Percentiles rank a stretch among this genome's conserved stretches.
phyloP scores from a whole-genome alignment of 2,797 vertebrate species.

The Philypnodon macrostomus region DNA sequence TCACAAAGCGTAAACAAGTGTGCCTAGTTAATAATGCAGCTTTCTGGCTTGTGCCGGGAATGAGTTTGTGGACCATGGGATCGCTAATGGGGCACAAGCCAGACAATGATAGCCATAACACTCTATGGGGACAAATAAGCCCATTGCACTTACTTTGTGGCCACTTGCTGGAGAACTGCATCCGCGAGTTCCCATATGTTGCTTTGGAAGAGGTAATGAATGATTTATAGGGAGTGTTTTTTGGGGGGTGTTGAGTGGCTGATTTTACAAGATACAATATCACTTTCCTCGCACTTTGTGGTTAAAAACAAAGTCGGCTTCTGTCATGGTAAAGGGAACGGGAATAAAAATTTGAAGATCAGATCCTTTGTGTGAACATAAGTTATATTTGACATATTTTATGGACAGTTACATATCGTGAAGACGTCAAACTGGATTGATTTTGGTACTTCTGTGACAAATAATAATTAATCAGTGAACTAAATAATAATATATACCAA shows the following conservation, averaged over 20 bases:
- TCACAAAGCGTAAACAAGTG: constrained; percentile 70
- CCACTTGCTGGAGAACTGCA: constrained; percentile 55
- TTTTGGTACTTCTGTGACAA: too few species aligned
- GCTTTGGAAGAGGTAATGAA: constrained; percentile 51
- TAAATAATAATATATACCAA: too few species aligned
- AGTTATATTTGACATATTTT: too few species aligned
- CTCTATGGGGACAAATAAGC: constrained; percentile 57
- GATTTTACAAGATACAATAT: constrained; percentile 46
- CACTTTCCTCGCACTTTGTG: constrained; percentile 46
- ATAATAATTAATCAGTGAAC: too few species aligned
- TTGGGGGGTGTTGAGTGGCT: constrained; percentile 55
- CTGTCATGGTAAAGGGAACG: neutral
- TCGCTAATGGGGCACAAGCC: constrained; percentile 55
- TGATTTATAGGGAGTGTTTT: constrained; percentile 59
- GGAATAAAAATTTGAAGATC: neutral
- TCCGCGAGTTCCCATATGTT: constrained; percentile 54
- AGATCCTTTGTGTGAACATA: too few species aligned
- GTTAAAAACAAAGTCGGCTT: neutral
- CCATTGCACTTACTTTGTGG: constrained; percentile 47
- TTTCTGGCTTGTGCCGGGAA: constrained; percentile 47
- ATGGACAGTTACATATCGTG: too few species aligned
- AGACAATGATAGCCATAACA: constrained; percentile 59
- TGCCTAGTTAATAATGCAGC: constrained; percentile 72
- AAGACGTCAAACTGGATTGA: too few species aligned
- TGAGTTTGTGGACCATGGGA: constrained; percentile 39